Evolutionary conservation across 2,797 vertebrate genomes (phyloP).

Genomic region (Gymnocypris eckloni): DNA sequence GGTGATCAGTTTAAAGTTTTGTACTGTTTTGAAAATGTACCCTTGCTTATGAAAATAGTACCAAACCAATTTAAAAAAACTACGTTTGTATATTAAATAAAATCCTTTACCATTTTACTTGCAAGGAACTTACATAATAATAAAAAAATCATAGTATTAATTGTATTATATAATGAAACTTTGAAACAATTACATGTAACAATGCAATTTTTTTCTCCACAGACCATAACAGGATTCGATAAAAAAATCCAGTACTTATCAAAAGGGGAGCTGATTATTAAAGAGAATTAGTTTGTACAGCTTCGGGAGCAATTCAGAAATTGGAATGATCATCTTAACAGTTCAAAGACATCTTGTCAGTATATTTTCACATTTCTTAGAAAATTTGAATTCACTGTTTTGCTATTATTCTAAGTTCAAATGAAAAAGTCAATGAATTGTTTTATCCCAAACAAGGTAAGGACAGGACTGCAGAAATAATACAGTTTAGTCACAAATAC

Average conservation of each 20-base stretch:
- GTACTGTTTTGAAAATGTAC: too few relatives aligned
- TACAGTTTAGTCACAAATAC: slow-evolving; percentile 59
- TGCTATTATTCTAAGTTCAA: neutral
- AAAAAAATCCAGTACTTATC: slow-evolving; percentile 24
- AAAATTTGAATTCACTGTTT: neutral
- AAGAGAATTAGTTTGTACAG: slow-evolving; percentile 51
- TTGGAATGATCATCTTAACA: slow-evolving; percentile 53
- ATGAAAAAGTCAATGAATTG: neutral
- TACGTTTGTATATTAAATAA: too few relatives aligned
- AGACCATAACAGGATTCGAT: slow-evolving; percentile 44
- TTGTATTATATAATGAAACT: too few relatives aligned
- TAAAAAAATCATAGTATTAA: too few relatives aligned
- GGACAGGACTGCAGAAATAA: too few relatives aligned
- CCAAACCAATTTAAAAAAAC: too few relatives aligned
- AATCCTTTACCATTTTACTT: too few relatives aligned
- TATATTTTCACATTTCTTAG: neutral
- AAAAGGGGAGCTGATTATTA: slow-evolving; percentile 5
- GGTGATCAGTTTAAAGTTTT: too few relatives aligned
- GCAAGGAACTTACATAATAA: too few relatives aligned
- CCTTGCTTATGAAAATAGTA: too few relatives aligned
- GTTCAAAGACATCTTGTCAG: slow-evolving; percentile 48
- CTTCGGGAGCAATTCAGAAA: slow-evolving; percentile 50
- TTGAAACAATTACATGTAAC: neutral
- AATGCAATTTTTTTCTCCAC: neutral
- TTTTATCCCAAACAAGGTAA: slow-evolving; percentile 47